Evolutionary conservation across 2,888 invertebrate species (phyloP).

Genomic region (Serrognathus titanus): DNA sequence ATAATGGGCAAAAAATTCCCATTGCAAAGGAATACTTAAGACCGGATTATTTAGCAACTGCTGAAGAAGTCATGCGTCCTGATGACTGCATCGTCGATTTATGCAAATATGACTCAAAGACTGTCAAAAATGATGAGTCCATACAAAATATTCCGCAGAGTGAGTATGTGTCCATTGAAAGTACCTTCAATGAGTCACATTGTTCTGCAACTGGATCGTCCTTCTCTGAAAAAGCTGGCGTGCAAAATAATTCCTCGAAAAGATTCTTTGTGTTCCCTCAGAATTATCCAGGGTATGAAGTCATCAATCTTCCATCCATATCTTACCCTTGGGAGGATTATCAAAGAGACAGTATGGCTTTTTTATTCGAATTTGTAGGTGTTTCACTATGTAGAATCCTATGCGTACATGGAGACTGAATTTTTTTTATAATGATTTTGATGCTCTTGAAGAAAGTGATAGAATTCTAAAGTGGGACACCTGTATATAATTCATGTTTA

Average conservation of each 20-base stretch:
- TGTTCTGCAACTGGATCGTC: slow-evolving; percentile 33
- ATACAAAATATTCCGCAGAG: too few relatives aligned
- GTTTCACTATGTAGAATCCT: too few relatives aligned
- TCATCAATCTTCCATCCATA: slow-evolving; percentile 19
- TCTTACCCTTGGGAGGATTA: too few relatives aligned
- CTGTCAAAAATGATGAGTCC: neutral
- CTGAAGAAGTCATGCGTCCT: slow-evolving; percentile 30
- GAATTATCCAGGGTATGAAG: slow-evolving; percentile 42
- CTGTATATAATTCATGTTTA: neutral
- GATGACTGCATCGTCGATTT: neutral
- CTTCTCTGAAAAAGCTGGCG: slow-evolving; percentile 27
- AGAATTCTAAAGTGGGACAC: too few relatives aligned
- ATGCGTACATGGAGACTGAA: too few relatives aligned
- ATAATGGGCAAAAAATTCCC: slow-evolving; percentile 39
- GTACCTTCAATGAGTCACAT: neutral
- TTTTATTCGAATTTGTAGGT: too few relatives aligned
- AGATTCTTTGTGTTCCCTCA: slow-evolving; percentile 44
- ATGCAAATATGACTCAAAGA: neutral
- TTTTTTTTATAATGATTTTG: too few relatives aligned
- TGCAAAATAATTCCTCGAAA: neutral
- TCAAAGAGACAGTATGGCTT: too few relatives aligned
- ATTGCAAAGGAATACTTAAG: slow-evolving; percentile 41
- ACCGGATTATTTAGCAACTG: slow-evolving; percentile 34
- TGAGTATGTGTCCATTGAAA: too few relatives aligned
- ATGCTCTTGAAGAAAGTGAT: too few relatives aligned